Evolutionary conservation across 2,113 vertebrate genomes (phyloP), one percentile per base, ranked within the genome.

Genomic region (Desmodus rotundus): DNA sequence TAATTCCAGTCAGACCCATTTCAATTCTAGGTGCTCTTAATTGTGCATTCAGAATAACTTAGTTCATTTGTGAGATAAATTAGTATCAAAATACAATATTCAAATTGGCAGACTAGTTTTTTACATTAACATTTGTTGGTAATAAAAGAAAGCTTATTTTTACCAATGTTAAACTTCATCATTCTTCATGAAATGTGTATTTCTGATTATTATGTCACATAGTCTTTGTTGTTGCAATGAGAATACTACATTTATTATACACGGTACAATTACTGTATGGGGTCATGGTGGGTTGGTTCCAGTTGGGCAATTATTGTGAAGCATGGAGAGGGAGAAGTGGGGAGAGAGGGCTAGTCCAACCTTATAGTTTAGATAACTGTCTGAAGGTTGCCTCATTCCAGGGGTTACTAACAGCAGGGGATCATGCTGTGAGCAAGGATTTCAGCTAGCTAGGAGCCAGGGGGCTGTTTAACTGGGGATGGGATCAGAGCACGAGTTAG

Each of bases 241-340:
- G n/a, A n/a, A 20, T 3, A 0, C 41, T 4, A 1, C 11, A 20
- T 7, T 41, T 15, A 1, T 5, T 9, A 19, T 5, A 10, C 13
- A n/a, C 4, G 5, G 12, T 7, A 16, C 15, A 0, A 3, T 5
- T 4, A 4, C n/a, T 2, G 1, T 6, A 3, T 4, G 22, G 45
- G 22, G 31, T 61, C 8, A 0, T 26, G 0, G 1, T 0, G 8
- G 31, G 8, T 19, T 1, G 41, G 24, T 3, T 10, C 15, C 28
- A 13, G 17, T 0, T 1, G 54, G 36, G 9, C 7, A 10, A 33
- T 28, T 16, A 10, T 38, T 50, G 76, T 9, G 54, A 82, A 19
- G 15, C 4, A 9, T 6, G 33, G 52, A 87, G 14, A 22, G 17
- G 5, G 38, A 31, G 22, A 41, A 41, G 52, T 17, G 9, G 36